phyloP scores from a whole-genome alignment of 35 echinoderm and acorn worm species.

The Ophioderma brevispina region DNA sequence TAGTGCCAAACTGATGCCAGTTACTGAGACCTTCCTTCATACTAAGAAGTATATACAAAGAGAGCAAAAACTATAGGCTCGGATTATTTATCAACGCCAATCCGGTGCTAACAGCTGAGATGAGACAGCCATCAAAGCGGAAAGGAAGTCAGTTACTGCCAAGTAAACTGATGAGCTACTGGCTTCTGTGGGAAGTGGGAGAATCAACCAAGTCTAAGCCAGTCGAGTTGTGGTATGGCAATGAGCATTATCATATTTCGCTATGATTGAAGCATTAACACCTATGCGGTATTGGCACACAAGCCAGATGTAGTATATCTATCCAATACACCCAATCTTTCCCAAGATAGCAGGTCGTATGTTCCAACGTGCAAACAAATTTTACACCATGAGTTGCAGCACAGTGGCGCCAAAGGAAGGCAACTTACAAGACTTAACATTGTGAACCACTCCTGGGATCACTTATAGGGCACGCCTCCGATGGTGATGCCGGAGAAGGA shows the following conservation, averaged over 20 bases:
- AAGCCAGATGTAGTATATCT: no score
- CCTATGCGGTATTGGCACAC: neutral
- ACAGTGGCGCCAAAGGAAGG: no score
- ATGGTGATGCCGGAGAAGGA: no score
- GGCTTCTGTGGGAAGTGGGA: neutral
- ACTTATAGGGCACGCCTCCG: no score
- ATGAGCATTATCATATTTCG: neutral
- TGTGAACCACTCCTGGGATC: no score
- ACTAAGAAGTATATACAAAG: neutral
- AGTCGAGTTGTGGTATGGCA: neutral
- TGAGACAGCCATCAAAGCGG: neutral
- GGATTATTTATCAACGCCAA: neutral
- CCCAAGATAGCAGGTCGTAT: no score
- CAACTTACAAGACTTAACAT: no score
- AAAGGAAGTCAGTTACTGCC: neutral
- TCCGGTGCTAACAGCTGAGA: neutral
- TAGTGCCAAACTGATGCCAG: neutral
- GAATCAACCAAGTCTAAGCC: no score
- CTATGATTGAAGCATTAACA: neutral
- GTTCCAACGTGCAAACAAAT: no score
- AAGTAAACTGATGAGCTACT: constrained; percentile 9
- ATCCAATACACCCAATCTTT: no score
- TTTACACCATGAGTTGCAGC: no score
- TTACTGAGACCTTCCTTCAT: neutral
- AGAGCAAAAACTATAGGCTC: neutral